Evolutionary conservation across 2,113 vertebrate species (phyloP).

Genomic region (Neotragus moschatus): DNA sequence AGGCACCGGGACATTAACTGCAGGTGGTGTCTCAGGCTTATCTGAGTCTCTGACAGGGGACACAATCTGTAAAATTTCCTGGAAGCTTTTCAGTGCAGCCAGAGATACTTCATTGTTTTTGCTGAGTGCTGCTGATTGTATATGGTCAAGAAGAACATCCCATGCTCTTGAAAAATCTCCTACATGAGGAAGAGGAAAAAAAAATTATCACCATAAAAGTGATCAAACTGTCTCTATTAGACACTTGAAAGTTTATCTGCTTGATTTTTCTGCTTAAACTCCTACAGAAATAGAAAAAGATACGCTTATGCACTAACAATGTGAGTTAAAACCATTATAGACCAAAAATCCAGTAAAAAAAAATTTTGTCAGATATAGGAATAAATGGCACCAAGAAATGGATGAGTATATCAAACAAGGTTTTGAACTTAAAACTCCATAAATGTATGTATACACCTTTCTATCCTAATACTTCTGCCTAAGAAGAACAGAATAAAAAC

Average conservation of each 20-base stretch:
- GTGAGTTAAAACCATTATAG: constrained; percentile 27
- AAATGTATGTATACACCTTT: background rate
- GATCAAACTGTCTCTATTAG: background rate
- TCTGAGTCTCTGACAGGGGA: constrained; percentile 92
- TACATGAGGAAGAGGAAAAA: constrained; percentile 64
- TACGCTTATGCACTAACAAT: background rate
- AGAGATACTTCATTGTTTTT: constrained; percentile 99
- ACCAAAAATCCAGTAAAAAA: background rate
- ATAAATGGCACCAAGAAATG: background rate
- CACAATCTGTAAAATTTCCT: constrained; percentile 98
- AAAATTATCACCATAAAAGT: constrained; percentile 2
- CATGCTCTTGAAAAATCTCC: constrained; percentile 98
- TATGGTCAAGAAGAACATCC: constrained; percentile 98
- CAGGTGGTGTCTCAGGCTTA: constrained; percentile 87
- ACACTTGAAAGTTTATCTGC: background rate
- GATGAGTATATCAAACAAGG: background rate
- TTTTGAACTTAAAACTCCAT: constrained; percentile 6
- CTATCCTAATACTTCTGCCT: background rate
- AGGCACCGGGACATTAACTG: constrained; percentile 88
- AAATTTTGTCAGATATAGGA: background rate
- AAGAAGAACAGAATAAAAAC: background rate
- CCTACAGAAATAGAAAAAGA: background rate
- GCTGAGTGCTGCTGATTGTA: constrained; percentile 97
- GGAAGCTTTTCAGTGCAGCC: constrained; percentile 98
- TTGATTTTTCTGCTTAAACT: constrained; percentile 35